Conservation (phyloP, 1,140 invertebrate species). For the Helicorthomorpha holstii region DNA sequence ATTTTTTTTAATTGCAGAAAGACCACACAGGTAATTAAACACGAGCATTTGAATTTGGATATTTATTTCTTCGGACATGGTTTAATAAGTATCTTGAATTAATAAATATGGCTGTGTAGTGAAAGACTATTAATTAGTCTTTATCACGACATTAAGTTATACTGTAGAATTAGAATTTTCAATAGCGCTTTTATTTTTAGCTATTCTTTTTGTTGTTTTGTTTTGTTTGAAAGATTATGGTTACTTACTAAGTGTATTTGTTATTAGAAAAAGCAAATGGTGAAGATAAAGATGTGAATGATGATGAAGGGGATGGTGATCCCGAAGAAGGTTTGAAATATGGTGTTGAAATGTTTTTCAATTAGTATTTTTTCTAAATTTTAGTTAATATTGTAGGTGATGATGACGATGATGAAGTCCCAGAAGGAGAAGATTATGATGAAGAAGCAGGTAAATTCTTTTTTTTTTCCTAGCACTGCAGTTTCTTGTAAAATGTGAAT, state of each 20-base stretch:
- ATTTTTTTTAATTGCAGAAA: conserved; percentile 17
- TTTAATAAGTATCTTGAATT: no score
- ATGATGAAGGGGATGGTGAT: conserved; percentile 17
- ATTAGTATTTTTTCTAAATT: background rate
- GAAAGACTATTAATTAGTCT: background rate
- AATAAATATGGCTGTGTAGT: background rate
- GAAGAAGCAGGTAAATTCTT: background rate
- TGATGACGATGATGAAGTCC: background rate
- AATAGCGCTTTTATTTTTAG: background rate
- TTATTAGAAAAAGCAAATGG: conserved; percentile 17
- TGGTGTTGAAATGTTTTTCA: background rate
- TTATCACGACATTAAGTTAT: background rate
- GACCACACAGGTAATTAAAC: conserved; percentile 16
- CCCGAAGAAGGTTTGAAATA: conserved; percentile 13
- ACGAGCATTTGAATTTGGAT: background rate
- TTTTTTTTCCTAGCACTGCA: background rate
- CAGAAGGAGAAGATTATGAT: conserved; percentile 7
- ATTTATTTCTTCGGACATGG: background rate
- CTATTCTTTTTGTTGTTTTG: background rate
- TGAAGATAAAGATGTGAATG: conserved; percentile 16
- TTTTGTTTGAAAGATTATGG: conserved; percentile 19
- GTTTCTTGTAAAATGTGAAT: background rate
- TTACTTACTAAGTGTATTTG: conserved; percentile 19
- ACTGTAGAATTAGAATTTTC: background rate
- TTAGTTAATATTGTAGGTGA: background rate